These are phyloP conservation scores for Alexandromys fortis DNA, from an alignment of 2,113 vertebrate genomes.

Conservation along the genomic window DNA sequence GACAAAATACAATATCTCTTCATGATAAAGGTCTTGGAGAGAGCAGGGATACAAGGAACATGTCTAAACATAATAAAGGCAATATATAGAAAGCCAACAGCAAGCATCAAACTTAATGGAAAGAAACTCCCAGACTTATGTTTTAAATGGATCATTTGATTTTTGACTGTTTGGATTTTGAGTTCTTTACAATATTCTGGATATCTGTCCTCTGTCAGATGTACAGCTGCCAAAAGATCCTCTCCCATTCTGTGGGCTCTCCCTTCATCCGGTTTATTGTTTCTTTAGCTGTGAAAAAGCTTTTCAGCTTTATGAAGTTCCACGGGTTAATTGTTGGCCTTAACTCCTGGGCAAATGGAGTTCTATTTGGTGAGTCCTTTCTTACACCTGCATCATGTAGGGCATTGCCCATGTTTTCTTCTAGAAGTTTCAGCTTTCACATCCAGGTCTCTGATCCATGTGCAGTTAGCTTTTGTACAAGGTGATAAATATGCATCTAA, in stretches of 20 bases:
- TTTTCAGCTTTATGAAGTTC: neutral
- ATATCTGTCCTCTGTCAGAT: neutral
- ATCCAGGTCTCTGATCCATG: neutral
- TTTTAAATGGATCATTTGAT: neutral
- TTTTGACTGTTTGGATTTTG: neutral
- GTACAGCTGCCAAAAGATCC: neutral
- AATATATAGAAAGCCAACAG: too few relatives aligned
- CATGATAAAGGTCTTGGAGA: too few relatives aligned
- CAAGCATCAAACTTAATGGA: too few relatives aligned
- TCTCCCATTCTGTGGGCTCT: neutral
- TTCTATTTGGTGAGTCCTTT: neutral
- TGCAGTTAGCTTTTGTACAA: neutral
- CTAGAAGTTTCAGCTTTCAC: neutral
- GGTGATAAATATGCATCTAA: too few relatives aligned
- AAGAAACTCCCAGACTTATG: neutral
- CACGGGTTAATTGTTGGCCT: neutral
- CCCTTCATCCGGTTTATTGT: neutral
- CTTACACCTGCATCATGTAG: neutral
- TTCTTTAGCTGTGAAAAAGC: neutral
- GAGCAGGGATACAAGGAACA: too few relatives aligned
- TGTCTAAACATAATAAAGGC: too few relatives aligned
- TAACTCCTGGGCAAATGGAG: neutral
- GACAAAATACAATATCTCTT: too few relatives aligned
- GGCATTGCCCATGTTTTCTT: neutral
- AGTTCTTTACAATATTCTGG: neutral